Percentiles rank a stretch among this genome's conserved stretches.
phyloP scores from a whole-genome alignment of 2,888 invertebrate species.

The Lithosia quadra region DNA sequence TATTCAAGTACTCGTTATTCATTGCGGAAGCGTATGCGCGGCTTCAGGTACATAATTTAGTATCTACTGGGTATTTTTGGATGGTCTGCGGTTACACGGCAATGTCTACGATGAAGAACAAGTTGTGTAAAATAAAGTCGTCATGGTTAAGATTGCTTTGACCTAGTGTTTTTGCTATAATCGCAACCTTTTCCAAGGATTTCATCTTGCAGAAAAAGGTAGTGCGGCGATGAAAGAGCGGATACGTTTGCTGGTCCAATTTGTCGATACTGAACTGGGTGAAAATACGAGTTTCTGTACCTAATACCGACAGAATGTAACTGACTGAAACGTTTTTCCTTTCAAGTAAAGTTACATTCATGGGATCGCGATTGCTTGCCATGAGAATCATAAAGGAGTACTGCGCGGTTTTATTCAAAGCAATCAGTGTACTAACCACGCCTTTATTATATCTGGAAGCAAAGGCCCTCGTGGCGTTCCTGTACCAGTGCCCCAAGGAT shows the following conservation, averaged over 20 bases:
- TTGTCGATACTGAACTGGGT: background rate
- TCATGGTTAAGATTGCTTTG: background rate
- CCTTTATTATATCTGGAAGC: background rate
- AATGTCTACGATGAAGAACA: background rate
- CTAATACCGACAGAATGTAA: background rate
- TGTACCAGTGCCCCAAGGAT: background rate
- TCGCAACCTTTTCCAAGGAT: background rate
- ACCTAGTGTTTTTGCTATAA: background rate
- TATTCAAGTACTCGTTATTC: background rate
- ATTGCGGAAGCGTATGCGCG: background rate
- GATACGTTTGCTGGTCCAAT: background rate
- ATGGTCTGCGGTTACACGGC: background rate
- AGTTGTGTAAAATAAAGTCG: background rate
- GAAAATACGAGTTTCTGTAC: background rate
- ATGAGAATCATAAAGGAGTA: background rate
- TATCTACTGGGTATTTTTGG: background rate
- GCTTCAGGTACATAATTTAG: background rate
- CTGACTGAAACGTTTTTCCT: background rate
- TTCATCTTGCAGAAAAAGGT: background rate
- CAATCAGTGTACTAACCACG: background rate
- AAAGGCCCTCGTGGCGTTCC: background rate
- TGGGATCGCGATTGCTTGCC: background rate
- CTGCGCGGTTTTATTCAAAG: background rate
- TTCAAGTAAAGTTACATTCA: background rate
- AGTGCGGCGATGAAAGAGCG: background rate